phyloP scores from a whole-genome alignment of 2,113 vertebrate species.

The Labeo catla region DNA sequence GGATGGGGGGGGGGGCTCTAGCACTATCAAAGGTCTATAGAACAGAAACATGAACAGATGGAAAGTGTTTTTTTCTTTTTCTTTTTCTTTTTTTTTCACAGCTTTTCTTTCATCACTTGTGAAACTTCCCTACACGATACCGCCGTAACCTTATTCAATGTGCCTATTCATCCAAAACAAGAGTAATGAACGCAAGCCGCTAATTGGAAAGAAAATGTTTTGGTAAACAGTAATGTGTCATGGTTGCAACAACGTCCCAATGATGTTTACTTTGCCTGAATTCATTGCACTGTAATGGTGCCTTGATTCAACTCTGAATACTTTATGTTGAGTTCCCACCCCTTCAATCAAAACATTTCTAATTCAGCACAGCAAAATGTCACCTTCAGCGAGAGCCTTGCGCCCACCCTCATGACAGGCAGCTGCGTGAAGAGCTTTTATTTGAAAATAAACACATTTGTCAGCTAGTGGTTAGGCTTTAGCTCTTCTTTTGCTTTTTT shows the following conservation, averaged over 20 bases:
- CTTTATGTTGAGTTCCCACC: neutral
- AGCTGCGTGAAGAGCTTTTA: conserved; percentile 18
- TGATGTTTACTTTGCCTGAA: conserved; percentile 19
- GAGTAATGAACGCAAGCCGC: conserved; percentile 41
- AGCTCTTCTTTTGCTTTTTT: conserved; percentile 27
- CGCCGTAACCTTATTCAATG: conserved; percentile 30
- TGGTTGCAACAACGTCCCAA: neutral
- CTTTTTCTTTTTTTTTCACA: neutral
- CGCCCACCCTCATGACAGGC: conserved; percentile 22
- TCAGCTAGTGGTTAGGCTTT: conserved; percentile 40
- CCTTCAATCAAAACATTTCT: conserved; percentile 40
- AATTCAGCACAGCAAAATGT: conserved; percentile 29
- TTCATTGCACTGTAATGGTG: conserved; percentile 21
- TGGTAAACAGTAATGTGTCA: conserved; percentile 33
- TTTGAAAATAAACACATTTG: conserved; percentile 32
- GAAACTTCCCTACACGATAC: conserved; percentile 8
- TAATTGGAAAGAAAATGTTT: conserved; percentile 40
- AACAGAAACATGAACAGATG: conserved; percentile 31
- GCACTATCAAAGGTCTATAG: neutral
- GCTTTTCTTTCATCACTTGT: conserved; percentile 3
- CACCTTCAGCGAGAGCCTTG: conserved; percentile 30
- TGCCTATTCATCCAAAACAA: conserved; percentile 22
- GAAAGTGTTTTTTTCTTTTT: neutral
- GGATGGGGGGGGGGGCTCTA: neutral
- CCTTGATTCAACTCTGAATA: conserved; percentile 18